Evolutionary conservation across 2,113 vertebrate species (phyloP).

Genomic region (Toxotes jaculatrix): DNA sequence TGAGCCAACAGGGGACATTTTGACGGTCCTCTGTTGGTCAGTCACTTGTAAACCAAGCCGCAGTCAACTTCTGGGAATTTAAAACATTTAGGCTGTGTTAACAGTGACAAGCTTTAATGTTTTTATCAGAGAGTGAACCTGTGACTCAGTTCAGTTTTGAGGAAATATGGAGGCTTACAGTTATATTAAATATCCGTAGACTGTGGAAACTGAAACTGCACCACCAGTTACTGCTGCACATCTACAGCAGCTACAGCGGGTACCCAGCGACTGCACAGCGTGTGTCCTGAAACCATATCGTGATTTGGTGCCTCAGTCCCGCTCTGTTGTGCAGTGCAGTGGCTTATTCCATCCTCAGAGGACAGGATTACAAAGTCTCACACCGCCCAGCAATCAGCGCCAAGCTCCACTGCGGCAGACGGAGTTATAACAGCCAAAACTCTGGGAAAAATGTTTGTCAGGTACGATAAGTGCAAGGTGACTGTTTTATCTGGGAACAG

Average conservation of each 20-base stretch:
- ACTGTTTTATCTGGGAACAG: background rate
- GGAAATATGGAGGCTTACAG: background rate
- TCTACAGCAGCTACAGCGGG: background rate
- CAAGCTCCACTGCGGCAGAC: background rate
- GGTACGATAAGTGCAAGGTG: background rate
- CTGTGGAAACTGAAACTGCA: background rate
- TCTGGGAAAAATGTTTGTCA: constrained; percentile 3
- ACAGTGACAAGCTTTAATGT: no score
- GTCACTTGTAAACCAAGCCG: no score
- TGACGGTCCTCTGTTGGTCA: background rate
- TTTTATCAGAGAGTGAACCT: no score
- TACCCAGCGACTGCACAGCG: background rate
- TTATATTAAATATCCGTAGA: background rate
- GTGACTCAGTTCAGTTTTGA: background rate
- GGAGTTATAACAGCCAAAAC: background rate
- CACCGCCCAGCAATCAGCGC: constrained; percentile 1
- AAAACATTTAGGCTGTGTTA: no score
- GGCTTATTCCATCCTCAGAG: constrained; percentile 18
- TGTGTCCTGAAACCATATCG: background rate
- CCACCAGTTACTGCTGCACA: background rate
- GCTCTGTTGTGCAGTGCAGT: background rate
- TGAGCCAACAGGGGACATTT: background rate
- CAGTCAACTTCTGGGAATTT: no score
- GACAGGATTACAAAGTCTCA: constrained; percentile 1
- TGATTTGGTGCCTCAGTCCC: background rate